Base-by-base conservation (phyloP, 2,113 vertebrate genomes). In the Corythaeola cristata region DNA sequence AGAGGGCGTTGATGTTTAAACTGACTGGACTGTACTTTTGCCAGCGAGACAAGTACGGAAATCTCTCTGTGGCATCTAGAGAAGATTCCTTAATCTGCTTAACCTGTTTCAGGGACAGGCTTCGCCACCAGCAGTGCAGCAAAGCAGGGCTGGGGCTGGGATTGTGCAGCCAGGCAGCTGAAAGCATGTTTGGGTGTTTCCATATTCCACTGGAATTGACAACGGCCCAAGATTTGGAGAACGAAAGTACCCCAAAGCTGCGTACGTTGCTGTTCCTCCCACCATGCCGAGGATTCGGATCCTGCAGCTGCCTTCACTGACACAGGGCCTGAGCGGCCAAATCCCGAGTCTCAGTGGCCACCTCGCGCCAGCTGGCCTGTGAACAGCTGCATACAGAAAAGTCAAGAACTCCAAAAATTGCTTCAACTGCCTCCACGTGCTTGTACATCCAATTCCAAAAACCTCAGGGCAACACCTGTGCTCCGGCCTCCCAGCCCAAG, bases 301-400 rank as follows among this genome's bases (percentile, higher is more conserved):
- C 39, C 69, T 85, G 83, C 78, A 77, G 74, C 69, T 85, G 73
- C 83, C 18, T 59, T 81, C 78, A 28, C 24, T 0, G 0, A 71
- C 35, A 41, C n/a, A 5, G 0, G 0, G 52, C 47, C 27, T 12
- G 7, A 37, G 49, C 1, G 3, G 49, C 39, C 56, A 6, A 27
- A 80, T 41, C 52, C 59, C 1, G 0, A 21, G 26, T 30, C 56
- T 84, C 72, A 24, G 58, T 12, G 58, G 32, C 44, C 44, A 59
- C 32, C 35, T 72, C 20, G 3, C 3, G 6, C 16, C 77, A 62
- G 52, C 33, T 18, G 72, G 67, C 47, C 62, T 37, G 30, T 11
- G 23, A 67, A 22, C 27, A 76, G 53, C 68, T 49, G 23, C 41
- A 13, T 5, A 3, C 24, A 73, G 74, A 44, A 49, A 24, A 33